phyloP scores from a whole-genome alignment of 2,113 vertebrate genomes.

The Harpagus bidentatus region DNA sequence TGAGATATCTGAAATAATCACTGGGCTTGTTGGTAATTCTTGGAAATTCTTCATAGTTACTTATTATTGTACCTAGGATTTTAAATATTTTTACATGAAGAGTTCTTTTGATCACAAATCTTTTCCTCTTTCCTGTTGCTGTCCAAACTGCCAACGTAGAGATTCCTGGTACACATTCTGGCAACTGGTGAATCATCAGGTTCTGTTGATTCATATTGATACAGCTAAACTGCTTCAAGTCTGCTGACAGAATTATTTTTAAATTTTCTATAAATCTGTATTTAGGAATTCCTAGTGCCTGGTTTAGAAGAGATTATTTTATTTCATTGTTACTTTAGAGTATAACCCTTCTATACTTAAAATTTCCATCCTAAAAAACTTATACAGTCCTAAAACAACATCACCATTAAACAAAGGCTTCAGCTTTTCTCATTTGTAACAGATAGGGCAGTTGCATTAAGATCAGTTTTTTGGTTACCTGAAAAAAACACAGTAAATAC shows the following conservation, averaged over 20 bases:
- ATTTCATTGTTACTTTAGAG: background rate
- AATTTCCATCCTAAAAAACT: background rate
- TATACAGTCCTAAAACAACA: background rate
- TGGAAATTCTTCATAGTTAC: background rate
- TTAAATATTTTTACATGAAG: background rate
- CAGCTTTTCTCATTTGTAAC: background rate
- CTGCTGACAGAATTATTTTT: background rate
- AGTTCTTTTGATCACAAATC: background rate
- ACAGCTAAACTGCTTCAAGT: background rate
- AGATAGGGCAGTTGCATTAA: background rate
- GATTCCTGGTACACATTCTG: background rate
- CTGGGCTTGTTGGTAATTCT: background rate
- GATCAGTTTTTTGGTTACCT: background rate
- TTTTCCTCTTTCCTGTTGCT: background rate
- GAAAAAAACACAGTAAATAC: background rate
- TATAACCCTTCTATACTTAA: background rate
- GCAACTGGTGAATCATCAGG: background rate
- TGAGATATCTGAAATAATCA: background rate
- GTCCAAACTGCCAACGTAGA: background rate
- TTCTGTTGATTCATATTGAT: background rate
- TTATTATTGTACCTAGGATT: background rate
- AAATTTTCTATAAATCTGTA: background rate
- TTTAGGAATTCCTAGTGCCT: background rate
- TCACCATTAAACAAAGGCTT: background rate
- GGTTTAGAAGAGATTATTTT: background rate